Evolutionary conservation across 2,113 vertebrate genomes (phyloP), one percentile per base, ranked within the genome.

Genomic region (Ceratotherium simum): DNA sequence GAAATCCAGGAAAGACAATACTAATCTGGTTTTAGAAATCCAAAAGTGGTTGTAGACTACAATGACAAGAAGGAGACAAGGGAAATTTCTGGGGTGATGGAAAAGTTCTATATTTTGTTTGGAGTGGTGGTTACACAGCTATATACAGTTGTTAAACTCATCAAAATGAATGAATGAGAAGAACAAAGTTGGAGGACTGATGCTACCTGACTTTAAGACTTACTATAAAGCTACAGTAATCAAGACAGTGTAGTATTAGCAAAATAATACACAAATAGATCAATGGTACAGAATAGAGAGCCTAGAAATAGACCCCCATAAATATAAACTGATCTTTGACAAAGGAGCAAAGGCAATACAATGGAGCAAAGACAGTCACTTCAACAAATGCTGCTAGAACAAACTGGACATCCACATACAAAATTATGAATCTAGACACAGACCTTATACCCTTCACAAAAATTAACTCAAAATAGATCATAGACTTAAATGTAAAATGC

Each of bases 31-130:
- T 85, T 60, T 75, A 95, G 76, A 81, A 56, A 70, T 76, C 33
- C 18, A 17, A 70, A 82, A 39, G 33, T 36, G 13, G 58, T 76
- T 87, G 31, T 58, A 87, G 72, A 86, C 27, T 10, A 69, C 12
- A 82, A 48, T 56, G 46, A 79, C 75, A 80, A 33, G n/a, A 81
- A 42, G 29, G 51, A 83, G 70, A 56, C 27, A 90, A 76, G 64
- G 36, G 16, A n/a, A 69, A 73, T 76, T 64, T 64, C 36, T 60
- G 17, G 69, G 39, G 42, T 96, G 87, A 91, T 69, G 27, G 54
- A 92, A 80, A 86, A 8, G 23, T 62, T 62, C 51, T 95, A 21
- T 42, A 42, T 95, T 90, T 90, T 65, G 67, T 88, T 83, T 72
- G 56, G 65, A 54, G 18, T 82, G 36, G 58, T 69, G 33, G 36